A percentile compares a stretch with the other conserved stretches of the same genome.
These are phyloP conservation scores for Acinonyx jubatus DNA, from an alignment of 2,113 vertebrate genomes.

Conservation along the genomic window DNA sequence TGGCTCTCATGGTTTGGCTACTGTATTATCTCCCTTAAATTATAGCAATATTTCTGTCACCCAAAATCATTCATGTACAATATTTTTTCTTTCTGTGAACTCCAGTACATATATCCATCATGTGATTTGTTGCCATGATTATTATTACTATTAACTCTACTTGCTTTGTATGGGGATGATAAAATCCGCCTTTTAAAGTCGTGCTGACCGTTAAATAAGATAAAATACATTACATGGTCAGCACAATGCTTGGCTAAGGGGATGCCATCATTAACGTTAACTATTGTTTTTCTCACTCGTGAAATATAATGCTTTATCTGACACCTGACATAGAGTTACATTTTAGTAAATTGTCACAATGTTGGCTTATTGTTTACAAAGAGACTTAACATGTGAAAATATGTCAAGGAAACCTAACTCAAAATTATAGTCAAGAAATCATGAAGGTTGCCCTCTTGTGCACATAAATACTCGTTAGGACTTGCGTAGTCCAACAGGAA, in stretches of 20 bases:
- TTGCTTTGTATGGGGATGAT: neutral
- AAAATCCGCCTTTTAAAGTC: neutral
- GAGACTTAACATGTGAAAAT: neutral
- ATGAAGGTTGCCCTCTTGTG: neutral
- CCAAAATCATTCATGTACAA: neutral
- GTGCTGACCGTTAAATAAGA: neutral
- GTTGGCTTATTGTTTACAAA: neutral
- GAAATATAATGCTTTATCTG: neutral
- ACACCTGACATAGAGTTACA: neutral
- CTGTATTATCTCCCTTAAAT: neutral
- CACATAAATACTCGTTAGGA: neutral
- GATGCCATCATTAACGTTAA: neutral
- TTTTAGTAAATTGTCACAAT: slow-evolving; percentile 21
- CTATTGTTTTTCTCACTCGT: neutral
- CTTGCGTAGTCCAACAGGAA: neutral
- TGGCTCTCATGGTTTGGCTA: neutral
- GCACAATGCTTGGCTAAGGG: neutral
- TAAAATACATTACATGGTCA: neutral
- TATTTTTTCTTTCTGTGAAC: neutral
- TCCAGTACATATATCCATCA: neutral
- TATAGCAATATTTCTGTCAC: neutral
- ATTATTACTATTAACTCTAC: neutral
- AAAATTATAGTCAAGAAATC: neutral
- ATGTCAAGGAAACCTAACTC: neutral
- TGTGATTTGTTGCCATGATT: neutral